Evolutionary conservation across 2,888 invertebrate genomes (phyloP).

Genomic region (Chouioia cunea): DNA sequence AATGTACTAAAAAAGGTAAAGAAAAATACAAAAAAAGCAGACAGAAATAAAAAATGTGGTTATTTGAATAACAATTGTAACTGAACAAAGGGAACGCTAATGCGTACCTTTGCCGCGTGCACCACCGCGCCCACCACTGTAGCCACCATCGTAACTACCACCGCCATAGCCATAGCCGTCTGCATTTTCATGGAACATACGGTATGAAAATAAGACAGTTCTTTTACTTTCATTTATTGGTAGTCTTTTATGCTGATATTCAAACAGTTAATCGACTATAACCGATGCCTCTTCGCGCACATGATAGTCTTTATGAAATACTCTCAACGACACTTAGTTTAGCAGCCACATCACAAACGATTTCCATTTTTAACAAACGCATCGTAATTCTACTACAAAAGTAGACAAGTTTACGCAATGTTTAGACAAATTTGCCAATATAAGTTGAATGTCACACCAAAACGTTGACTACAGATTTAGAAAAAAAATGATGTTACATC

Average conservation of each 20-base stretch:
- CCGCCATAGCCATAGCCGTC: constrained; percentile 85
- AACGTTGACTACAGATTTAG: too few species aligned
- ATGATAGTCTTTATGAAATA: constrained; percentile 38
- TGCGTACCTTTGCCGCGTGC: constrained; percentile 88
- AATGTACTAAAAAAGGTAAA: constrained; percentile 46
- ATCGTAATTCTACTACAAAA: too few species aligned
- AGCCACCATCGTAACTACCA: constrained; percentile 91
- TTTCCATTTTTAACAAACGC: too few species aligned
- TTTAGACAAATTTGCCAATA: too few species aligned
- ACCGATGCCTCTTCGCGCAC: constrained; percentile 42
- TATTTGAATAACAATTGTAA: constrained; percentile 52
- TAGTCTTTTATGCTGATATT: constrained; percentile 13
- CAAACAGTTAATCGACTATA: neutral
- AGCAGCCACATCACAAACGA: too few species aligned
- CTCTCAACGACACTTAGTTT: too few species aligned
- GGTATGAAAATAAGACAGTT: constrained; percentile 60
- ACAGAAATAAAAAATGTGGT: constrained; percentile 35
- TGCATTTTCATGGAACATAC: constrained; percentile 70
- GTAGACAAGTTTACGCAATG: too few species aligned
- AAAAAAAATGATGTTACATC: too few species aligned
- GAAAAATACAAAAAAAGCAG: too few species aligned
- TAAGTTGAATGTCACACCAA: too few species aligned
- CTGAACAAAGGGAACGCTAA: constrained; percentile 67
- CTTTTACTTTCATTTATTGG: constrained; percentile 28
- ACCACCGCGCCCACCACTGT: constrained; percentile 87